phyloP scores from a whole-genome alignment of 2,797 vertebrate genomes.

The Decapterus maruadsi region DNA sequence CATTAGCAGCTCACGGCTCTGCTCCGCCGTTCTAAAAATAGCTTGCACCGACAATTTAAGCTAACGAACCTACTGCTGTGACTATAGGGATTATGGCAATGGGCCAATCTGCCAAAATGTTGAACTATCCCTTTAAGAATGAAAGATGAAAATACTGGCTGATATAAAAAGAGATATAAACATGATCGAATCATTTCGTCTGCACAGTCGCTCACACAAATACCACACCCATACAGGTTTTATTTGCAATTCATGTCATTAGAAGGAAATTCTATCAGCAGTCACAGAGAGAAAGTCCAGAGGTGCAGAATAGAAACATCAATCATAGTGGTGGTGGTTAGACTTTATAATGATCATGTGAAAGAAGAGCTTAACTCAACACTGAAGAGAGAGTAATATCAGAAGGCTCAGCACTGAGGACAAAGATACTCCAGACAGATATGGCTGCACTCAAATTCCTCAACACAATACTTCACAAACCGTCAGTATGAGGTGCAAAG shows the following conservation, averaged over 20 bases:
- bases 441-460: constrained; percentile 69
- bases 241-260: constrained; percentile 28
- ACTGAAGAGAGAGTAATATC: constrained; percentile 38
- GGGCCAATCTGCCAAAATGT: no score
- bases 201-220: constrained; percentile 31
- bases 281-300: constrained; percentile 31
- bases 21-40: no score
- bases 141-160: constrained; percentile 37
- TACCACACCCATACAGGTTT: constrained; percentile 26
- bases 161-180: constrained; percentile 20
- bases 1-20: no score
- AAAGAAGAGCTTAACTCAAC: constrained; percentile 29
- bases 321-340: constrained; percentile 41
- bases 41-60: no score
- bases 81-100: no score
- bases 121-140: background rate
- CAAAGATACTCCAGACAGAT: constrained; percentile 79
- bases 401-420: constrained; percentile 50
- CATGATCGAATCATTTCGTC: constrained; percentile 19
- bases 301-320: constrained; percentile 35
- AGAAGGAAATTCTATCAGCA: constrained; percentile 30
- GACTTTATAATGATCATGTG: constrained; percentile 26
- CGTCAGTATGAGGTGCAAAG: constrained; percentile 69
- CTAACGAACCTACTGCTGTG: no score
- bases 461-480: constrained; percentile 51